Evolutionary conservation across 2,888 invertebrate genomes (phyloP), one percentile per base, ranked within the genome.

Genomic region (Trissolcus japonicus): DNA sequence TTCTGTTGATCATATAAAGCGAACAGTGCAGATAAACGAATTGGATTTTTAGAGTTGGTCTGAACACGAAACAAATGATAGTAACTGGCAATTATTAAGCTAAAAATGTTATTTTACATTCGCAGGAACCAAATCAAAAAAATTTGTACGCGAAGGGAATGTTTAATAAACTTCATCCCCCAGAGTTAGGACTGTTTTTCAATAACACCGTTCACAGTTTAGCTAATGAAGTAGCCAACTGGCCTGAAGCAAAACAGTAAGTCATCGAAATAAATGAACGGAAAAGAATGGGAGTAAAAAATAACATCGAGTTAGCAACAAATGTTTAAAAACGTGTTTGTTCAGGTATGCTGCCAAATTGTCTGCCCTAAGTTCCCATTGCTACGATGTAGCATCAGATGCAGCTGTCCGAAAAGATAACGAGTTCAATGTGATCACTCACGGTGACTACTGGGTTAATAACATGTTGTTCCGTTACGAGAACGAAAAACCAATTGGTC

Each of bases 401-500:
- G 9, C 35, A 35, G n/a, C 46, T 16, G 46, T 46, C 16, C 46
- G 46, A 16, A 46, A 46, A 16, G 46, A 46, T 46, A 16, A n/a
- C n/a, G 84, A 85, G 9, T 86, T 87, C 62, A 82, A 82, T 40
- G 86, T 86, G 0, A 82, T 87, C 40, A 86, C 82, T 76, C 87
- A 87, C 19, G 87, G 86, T 3, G 86, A 87, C 43, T 81, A 71
- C 25, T 87, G 87, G 87, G 84, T 85, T 6, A 87, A 87, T 72
- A 87, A 87, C 55, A 86, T 86, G 86, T 43, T 87, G 29, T 87
- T 86, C 80, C 81, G 80, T 14, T 57, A 86, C 61, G 73, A 82
- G n/a, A 67, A 82, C 6, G 78, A 79, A 16, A 81, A 84, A 48
- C 82, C 81, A 7, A 61, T 78, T 50, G 79, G 46, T 11, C 46